phyloP scores from a whole-genome alignment of 2,888 invertebrate genomes.

The Horisme vitalbata region DNA sequence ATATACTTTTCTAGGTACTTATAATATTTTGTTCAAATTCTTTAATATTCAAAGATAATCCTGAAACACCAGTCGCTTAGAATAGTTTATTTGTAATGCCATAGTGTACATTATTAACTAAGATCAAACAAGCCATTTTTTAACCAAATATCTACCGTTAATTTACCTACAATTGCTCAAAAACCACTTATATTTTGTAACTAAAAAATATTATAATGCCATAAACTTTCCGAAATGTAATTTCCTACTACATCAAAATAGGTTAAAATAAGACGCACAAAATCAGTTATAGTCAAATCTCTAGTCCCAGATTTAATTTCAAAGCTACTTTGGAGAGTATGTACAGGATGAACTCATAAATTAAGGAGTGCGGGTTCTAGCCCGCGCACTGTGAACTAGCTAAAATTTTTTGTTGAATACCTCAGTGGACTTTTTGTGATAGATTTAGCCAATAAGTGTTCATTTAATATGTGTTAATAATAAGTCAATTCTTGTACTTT shows the following conservation, averaged over 20 bases:
- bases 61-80: slow-evolving; percentile 20
- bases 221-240: not conserved
- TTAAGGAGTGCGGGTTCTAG: slow-evolving; percentile 46
- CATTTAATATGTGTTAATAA: slow-evolving; percentile 66
- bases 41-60: slow-evolving; percentile 14
- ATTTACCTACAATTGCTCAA: slow-evolving; percentile 42
- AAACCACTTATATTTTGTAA: slow-evolving; percentile 11
- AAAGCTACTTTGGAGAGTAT: slow-evolving; percentile 55
- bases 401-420: slow-evolving; percentile 71
- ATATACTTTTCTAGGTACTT: slow-evolving; percentile 3
- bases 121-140: slow-evolving; percentile 45
- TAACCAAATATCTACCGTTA: slow-evolving; percentile 50
- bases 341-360: slow-evolving; percentile 60
- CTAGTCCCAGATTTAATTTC: slow-evolving; percentile 74
- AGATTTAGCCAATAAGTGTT: slow-evolving; percentile 82
- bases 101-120: slow-evolving; percentile 36
- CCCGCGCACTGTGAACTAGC: slow-evolving; percentile 39
- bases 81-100: slow-evolving; percentile 27
- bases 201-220: too few species aligned
- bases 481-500: slow-evolving; percentile 75
- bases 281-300: slow-evolving; percentile 73
- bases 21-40: slow-evolving; percentile 14
- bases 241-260: not conserved
- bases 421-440: slow-evolving; percentile 80
- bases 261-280: slow-evolving; percentile 48